These are phyloP conservation scores for Cataglyphis hispanica DNA, from an alignment of 1,140 invertebrate genomes.

Conservation along the genomic window DNA sequence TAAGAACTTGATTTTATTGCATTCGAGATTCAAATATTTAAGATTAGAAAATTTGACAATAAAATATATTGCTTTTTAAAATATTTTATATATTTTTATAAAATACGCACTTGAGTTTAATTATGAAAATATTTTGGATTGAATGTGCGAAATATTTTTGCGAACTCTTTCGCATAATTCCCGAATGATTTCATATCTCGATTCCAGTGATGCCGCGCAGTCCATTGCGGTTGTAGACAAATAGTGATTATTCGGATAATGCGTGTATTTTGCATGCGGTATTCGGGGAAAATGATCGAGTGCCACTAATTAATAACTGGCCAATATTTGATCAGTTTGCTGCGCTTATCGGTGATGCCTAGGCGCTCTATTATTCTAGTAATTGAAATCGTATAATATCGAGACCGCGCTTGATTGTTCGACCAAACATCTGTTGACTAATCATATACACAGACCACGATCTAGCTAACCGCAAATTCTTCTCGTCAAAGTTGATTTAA, in stretches of 20 bases:
- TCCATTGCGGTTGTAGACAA: conserved; percentile 14
- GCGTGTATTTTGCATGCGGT: conserved; percentile 43
- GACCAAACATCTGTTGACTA: conserved; percentile 44
- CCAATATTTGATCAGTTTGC: conserved; percentile 63
- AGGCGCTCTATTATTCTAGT: conserved; percentile 56
- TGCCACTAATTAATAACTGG: conserved; percentile 68
- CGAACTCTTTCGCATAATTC: not conserved
- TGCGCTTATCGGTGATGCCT: conserved; percentile 37
- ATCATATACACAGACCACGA: conserved; percentile 52
- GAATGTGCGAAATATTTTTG: conserved; percentile 1
- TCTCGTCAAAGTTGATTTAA: not conserved
- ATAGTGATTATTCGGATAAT: conserved; percentile 59
- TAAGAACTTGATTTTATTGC: not conserved
- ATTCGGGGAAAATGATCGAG: conserved; percentile 63
- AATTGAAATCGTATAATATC: conserved; percentile 58
- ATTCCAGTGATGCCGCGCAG: not conserved
- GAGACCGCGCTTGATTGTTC: conserved; percentile 23
- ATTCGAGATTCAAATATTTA: not conserved
- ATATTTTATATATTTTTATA: not conserved
- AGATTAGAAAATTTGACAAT: not conserved
- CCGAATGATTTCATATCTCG: not conserved
- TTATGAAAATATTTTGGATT: not conserved
- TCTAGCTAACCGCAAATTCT: conserved; percentile 45
- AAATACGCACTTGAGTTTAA: not conserved
- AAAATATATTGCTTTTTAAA: not conserved